Evolutionary conservation across 2,888 invertebrate genomes (phyloP).

Genomic region (Melitaea athalia): DNA sequence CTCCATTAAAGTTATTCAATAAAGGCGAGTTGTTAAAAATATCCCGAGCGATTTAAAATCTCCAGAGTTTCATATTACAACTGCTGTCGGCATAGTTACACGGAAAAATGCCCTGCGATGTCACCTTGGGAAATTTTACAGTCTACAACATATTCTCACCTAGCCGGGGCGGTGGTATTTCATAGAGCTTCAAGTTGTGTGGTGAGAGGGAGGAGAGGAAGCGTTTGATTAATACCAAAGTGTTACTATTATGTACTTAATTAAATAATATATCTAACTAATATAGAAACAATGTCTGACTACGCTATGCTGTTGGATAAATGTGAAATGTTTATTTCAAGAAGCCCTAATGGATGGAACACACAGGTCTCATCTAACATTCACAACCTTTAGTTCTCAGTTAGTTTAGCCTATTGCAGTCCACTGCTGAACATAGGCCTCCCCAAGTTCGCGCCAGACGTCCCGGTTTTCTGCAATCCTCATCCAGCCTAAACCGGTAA

Average conservation of each 20-base stretch:
- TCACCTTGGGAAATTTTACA: constrained; percentile 53
- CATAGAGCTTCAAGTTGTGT: constrained; percentile 41
- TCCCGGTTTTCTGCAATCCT: too few species aligned
- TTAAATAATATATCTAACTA: neutral
- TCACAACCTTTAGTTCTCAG: too few species aligned
- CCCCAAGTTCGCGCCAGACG: too few species aligned
- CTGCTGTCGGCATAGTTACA: constrained; percentile 46
- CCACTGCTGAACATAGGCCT: too few species aligned
- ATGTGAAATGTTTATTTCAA: too few species aligned
- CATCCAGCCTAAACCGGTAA: too few species aligned
- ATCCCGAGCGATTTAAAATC: constrained; percentile 43
- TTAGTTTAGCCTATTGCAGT: too few species aligned
- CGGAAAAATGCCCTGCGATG: constrained; percentile 45
- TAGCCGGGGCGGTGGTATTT: constrained; percentile 44
- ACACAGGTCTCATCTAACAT: too few species aligned
- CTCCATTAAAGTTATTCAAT: constrained; percentile 23
- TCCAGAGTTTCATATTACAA: constrained; percentile 43
- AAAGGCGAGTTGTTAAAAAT: constrained; percentile 40
- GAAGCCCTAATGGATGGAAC: too few species aligned
- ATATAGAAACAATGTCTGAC: too few species aligned
- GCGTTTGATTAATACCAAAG: neutral
- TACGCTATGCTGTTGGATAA: too few species aligned
- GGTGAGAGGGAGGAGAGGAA: constrained; percentile 9
- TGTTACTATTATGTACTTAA: neutral
- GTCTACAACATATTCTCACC: constrained; percentile 49